Conservation (phyloP, 2,113 vertebrate genomes). For the Thamnophis sirtalis region DNA sequence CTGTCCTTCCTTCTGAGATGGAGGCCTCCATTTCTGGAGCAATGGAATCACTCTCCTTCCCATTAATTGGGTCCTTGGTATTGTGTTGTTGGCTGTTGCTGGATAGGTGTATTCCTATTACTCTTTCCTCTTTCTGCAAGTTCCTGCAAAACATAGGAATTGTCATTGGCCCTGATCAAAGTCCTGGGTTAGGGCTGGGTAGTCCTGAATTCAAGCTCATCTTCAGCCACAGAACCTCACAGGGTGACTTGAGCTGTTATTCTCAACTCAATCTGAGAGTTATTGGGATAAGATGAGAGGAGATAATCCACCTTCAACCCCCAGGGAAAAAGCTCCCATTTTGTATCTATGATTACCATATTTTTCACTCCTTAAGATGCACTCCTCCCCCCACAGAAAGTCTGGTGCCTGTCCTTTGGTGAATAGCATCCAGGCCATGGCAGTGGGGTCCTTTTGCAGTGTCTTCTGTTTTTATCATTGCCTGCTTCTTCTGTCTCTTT, state of each 20-base stretch:
- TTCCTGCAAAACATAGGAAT: background rate
- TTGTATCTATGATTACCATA: background rate
- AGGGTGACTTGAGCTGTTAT: background rate
- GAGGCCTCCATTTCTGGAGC: background rate
- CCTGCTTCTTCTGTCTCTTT: too few relatives aligned
- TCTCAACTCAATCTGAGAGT: background rate
- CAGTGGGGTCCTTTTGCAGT: too few relatives aligned
- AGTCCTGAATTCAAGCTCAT: background rate
- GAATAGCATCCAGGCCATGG: too few relatives aligned
- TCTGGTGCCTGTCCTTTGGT: too few relatives aligned
- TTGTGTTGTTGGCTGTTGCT: accelerated
- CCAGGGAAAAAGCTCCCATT: background rate
- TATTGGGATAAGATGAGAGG: background rate
- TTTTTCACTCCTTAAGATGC: too few relatives aligned
- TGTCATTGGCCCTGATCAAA: background rate
- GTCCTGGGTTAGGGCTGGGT: background rate
- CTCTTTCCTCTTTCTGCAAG: background rate
- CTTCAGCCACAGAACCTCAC: background rate
- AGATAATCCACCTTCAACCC: background rate
- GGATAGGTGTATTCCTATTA: background rate
- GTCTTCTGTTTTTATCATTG: too few relatives aligned
- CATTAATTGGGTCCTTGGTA: background rate
- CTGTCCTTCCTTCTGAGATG: background rate
- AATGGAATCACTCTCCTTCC: background rate
- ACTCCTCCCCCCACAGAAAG: too few relatives aligned